Percentiles rank a stretch among this genome's conserved stretches.
These are phyloP conservation scores for Leptinotarsa defecta DNA, from an alignment of 1,140 invertebrate genomes.

Conservation along the genomic window DNA sequence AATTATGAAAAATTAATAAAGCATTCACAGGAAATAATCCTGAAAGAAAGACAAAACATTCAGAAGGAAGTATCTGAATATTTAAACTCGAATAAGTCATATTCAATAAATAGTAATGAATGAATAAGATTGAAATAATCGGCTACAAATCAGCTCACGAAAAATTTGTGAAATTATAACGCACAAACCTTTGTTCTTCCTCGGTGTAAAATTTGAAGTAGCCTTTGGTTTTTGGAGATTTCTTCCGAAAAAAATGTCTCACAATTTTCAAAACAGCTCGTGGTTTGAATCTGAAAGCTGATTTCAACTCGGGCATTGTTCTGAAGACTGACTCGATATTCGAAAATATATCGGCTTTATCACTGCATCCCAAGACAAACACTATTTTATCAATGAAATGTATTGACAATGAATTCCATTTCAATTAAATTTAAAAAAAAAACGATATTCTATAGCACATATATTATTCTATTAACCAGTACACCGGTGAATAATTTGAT, in stretches of 20 bases:
- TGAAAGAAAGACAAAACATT: too few species aligned
- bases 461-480: too few species aligned
- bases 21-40: too few species aligned
- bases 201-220: slow-evolving; percentile 18
- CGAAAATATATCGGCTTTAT: not conserved
- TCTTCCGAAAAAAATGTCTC: not conserved
- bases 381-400: not conserved
- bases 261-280: not conserved
- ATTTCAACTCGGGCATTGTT: slow-evolving; percentile 17
- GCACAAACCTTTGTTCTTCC: slow-evolving; percentile 17
- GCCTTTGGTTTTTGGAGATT: slow-evolving; percentile 10
- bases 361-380: not conserved
- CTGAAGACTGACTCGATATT: slow-evolving; percentile 6
- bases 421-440: too few species aligned
- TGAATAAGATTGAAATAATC: too few species aligned
- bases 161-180: not conserved
- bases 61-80: too few species aligned
- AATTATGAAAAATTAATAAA: too few species aligned
- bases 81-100: too few species aligned
- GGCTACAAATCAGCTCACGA: too few species aligned
- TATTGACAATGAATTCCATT: not conserved
- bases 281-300: slow-evolving; percentile 11
- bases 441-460: too few species aligned
- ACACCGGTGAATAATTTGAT: too few species aligned
- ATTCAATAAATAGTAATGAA: too few species aligned